Evolutionary conservation across 2,888 invertebrate genomes (phyloP).

Genomic region (Halictus ligatus): DNA sequence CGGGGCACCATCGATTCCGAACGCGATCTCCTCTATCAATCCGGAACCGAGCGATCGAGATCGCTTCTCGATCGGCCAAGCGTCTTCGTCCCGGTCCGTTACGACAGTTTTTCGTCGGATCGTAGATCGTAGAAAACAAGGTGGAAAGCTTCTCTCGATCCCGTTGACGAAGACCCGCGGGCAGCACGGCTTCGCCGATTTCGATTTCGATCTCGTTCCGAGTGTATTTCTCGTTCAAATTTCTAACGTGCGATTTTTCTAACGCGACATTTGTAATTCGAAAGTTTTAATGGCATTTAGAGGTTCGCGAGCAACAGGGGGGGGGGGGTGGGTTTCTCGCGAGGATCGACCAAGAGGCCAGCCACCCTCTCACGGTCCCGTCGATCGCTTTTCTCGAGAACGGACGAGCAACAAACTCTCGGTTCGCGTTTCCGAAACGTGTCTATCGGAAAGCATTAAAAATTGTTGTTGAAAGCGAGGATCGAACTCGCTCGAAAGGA

Average conservation of each 20-base stretch:
- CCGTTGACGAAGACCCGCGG: too few species aligned
- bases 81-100: too few species aligned
- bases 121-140: too few species aligned
- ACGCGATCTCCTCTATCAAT: neutral
- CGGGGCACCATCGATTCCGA: neutral
- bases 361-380: neutral
- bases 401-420: too few species aligned
- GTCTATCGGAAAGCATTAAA: neutral
- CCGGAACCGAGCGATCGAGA: neutral
- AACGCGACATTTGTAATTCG: constrained; percentile 28
- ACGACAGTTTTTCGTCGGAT: too few species aligned
- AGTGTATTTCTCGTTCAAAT: constrained; percentile 30
- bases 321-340: neutral
- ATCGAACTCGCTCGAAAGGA: neutral
- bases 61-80: too few species aligned
- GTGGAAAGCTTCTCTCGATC: too few species aligned
- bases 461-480: neutral
- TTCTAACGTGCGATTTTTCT: constrained; percentile 44
- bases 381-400: neutral
- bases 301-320: neutral
- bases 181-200: too few species aligned
- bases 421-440: neutral
- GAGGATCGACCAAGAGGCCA: constrained; percentile 1
- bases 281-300: constrained; percentile 22
- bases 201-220: constrained; percentile 16